Conservation (phyloP, 2,888 invertebrate genomes). For the Lycocerus yunnanus region DNA sequence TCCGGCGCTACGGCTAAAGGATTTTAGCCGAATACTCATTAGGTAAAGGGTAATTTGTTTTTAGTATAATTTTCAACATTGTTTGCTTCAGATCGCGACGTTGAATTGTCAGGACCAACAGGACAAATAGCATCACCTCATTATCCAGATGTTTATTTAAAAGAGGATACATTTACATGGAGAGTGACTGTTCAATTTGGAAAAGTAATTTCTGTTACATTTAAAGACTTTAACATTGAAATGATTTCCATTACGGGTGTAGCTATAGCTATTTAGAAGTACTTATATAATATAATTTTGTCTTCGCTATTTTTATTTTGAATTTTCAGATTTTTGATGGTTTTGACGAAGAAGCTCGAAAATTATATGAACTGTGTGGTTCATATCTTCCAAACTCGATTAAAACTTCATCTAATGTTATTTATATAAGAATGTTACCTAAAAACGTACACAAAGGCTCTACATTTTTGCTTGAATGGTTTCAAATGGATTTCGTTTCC, state of each 20-base stretch:
- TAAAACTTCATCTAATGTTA: constrained; percentile 67
- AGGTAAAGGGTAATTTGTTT: constrained; percentile 52
- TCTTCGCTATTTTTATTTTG: too few species aligned
- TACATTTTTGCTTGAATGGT: constrained; percentile 60
- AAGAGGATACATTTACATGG: constrained; percentile 66
- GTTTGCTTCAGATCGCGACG: constrained; percentile 65
- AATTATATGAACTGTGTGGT: constrained; percentile 64
- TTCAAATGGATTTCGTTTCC: constrained; percentile 45
- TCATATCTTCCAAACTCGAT: constrained; percentile 58
- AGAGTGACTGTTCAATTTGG: constrained; percentile 66
- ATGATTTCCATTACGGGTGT: constrained; percentile 37
- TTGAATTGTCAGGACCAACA: constrained; percentile 67
- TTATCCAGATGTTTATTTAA: constrained; percentile 64
- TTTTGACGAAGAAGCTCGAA: constrained; percentile 65
- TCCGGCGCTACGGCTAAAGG: constrained; percentile 65
- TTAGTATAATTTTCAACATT: fast-evolving
- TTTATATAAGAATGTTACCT: constrained; percentile 56
- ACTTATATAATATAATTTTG: too few species aligned
- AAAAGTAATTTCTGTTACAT: constrained; percentile 59
- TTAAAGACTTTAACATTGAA: constrained; percentile 56
- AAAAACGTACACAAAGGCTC: constrained; percentile 53
- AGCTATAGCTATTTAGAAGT: constrained; percentile 35
- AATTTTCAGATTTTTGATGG: constrained; percentile 72
- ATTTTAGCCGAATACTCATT: constrained; percentile 73
- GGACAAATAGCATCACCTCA: constrained; percentile 81